Evolutionary conservation across 2,113 vertebrate species (phyloP).

Genomic region (Nesoenas mayeri): DNA sequence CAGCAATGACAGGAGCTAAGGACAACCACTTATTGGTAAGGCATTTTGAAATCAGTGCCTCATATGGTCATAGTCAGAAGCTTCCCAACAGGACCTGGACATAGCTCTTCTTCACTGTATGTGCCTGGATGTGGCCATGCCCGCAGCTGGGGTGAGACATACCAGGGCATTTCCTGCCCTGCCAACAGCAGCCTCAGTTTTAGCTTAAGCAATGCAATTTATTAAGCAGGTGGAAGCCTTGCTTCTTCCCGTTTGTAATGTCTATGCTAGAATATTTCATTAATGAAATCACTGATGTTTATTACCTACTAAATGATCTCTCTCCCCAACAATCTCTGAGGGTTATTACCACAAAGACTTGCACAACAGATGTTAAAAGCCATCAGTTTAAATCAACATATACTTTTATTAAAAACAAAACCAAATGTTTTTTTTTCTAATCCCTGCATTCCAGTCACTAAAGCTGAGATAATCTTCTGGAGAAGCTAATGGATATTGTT

Average conservation of each 20-base stretch:
- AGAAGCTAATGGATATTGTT: slow-evolving; percentile 68
- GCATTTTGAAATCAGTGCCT: slow-evolving; percentile 42
- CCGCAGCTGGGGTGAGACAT: accelerated
- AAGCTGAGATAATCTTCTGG: slow-evolving; percentile 68
- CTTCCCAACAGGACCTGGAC: neutral
- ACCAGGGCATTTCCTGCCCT: neutral
- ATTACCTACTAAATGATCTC: slow-evolving; percentile 61
- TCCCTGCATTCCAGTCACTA: slow-evolving; percentile 63
- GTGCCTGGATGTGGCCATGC: accelerated
- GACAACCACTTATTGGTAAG: neutral
- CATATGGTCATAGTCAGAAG: neutral
- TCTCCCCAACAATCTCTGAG: slow-evolving; percentile 49
- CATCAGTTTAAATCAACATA: slow-evolving; percentile 66
- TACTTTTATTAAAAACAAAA: slow-evolving; percentile 70
- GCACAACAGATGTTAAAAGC: slow-evolving; percentile 69
- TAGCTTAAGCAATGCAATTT: neutral
- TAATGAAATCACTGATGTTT: slow-evolving; percentile 63
- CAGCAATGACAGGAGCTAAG: slow-evolving; percentile 27
- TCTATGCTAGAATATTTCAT: slow-evolving; percentile 53
- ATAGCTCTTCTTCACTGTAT: neutral
- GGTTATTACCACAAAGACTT: slow-evolving; percentile 62
- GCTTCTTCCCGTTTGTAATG: neutral
- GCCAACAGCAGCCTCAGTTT: neutral
- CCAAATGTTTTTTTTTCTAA: neutral
- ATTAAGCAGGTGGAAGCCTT: slow-evolving; percentile 44